Evolutionary conservation across 2,797 vertebrate species (phyloP).

Genomic region (Pseudopleuronectes americanus): DNA sequence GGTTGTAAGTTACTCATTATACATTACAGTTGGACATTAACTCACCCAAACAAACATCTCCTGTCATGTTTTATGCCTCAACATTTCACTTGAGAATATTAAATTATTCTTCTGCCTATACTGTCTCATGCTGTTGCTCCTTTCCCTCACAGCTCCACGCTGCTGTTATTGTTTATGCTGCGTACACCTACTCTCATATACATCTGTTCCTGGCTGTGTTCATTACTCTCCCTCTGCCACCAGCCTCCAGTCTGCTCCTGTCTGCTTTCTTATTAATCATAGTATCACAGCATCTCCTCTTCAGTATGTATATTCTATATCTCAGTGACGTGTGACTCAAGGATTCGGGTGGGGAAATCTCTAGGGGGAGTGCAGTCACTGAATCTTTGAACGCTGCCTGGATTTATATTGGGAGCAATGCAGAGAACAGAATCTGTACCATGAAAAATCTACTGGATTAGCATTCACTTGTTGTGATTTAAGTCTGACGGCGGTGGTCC

Average conservation of each 20-base stretch:
- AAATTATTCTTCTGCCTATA: background rate
- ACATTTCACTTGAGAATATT: constrained; percentile 1
- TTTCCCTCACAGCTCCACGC: background rate
- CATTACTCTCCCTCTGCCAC: constrained; percentile 7
- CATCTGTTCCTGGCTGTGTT: constrained; percentile 13
- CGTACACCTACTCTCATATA: background rate
- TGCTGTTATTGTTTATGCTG: constrained; percentile 12
- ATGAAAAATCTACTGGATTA: constrained; percentile 12
- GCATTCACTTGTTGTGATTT: constrained; percentile 18
- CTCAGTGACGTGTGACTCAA: constrained; percentile 29
- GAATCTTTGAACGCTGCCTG: constrained; percentile 27
- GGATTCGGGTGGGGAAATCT: constrained; percentile 19
- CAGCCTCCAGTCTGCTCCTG: constrained; percentile 18
- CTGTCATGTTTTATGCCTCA: background rate
- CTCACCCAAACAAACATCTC: background rate
- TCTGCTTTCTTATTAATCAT: constrained; percentile 35
- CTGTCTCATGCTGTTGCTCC: background rate
- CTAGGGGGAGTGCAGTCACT: constrained; percentile 23
- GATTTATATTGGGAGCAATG: constrained; percentile 22
- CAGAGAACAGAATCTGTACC: constrained; percentile 4
- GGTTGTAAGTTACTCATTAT: background rate
- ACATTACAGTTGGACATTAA: constrained; percentile 4
- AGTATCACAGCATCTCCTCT: constrained; percentile 10
- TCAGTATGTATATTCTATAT: constrained; percentile 37
- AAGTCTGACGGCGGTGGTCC: background rate